Conservation (phyloP, 2,888 invertebrate species). For the Polietes domitor region DNA sequence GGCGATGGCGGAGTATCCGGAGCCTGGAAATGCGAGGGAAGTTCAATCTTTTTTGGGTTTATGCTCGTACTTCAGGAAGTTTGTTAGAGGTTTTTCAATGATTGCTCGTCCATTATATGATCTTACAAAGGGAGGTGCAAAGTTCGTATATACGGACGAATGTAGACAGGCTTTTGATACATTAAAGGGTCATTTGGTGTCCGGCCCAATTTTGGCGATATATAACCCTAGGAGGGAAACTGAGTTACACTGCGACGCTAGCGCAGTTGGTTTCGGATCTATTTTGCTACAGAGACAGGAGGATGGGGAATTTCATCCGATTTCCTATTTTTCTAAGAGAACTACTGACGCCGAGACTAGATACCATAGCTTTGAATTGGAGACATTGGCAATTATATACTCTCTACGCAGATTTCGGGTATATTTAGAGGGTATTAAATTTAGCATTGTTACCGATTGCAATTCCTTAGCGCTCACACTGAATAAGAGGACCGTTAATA, state of each 20-base stretch:
- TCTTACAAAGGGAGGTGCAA: neutral
- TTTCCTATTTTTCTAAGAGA: conserved; percentile 44
- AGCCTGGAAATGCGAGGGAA: neutral
- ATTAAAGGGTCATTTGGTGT: neutral
- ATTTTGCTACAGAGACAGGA: conserved; percentile 41
- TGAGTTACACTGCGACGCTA: too few species aligned
- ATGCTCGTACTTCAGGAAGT: conserved; percentile 31
- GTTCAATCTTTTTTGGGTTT: neutral
- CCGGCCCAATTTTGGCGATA: conserved; percentile 10
- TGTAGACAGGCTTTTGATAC: neutral
- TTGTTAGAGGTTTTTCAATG: neutral
- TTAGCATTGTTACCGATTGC: too few species aligned
- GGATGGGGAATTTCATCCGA: conserved; percentile 47
- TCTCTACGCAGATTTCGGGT: too few species aligned
- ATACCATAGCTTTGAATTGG: too few species aligned
- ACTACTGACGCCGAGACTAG: too few species aligned
- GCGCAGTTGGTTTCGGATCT: neutral
- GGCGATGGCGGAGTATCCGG: neutral
- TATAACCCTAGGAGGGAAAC: neutral
- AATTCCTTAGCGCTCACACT: too few species aligned
- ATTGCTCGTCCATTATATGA: neutral
- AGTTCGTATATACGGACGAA: too few species aligned
- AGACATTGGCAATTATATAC: too few species aligned
- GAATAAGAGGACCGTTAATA: conserved; percentile 57
- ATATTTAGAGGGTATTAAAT: too few species aligned